Evolutionary conservation across 2,113 vertebrate genomes (phyloP).

Genomic region (Carassius carassius): DNA sequence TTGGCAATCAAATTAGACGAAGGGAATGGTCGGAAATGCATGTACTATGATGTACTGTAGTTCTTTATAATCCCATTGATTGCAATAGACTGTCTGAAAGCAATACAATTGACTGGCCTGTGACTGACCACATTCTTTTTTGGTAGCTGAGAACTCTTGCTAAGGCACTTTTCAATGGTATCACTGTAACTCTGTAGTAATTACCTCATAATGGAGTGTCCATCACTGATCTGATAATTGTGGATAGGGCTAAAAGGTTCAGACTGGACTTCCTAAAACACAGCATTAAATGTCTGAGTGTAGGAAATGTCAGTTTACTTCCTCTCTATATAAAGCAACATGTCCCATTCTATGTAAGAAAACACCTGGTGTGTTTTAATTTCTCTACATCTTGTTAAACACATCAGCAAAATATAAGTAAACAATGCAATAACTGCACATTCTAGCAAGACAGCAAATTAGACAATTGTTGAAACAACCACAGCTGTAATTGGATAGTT

Average conservation of each 20-base stretch:
- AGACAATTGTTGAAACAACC: neutral
- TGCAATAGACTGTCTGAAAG: constrained; percentile 39
- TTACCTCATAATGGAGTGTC: constrained; percentile 36
- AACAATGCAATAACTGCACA: neutral
- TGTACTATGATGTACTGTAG: constrained; percentile 44
- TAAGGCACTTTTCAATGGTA: constrained; percentile 34
- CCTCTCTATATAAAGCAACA: neutral
- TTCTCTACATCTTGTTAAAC: neutral
- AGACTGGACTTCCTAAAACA: neutral
- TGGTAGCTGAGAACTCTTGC: constrained; percentile 34
- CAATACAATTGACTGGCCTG: constrained; percentile 15
- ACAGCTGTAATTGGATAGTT: neutral
- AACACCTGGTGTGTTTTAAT: neutral
- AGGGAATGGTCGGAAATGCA: constrained; percentile 22
- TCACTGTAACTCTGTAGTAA: constrained; percentile 25
- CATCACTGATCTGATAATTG: constrained; percentile 34
- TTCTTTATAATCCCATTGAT: constrained; percentile 43
- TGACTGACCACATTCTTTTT: constrained; percentile 33
- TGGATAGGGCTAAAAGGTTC: neutral
- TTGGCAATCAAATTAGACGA: constrained; percentile 44
- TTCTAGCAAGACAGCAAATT: neutral
- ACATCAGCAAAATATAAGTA: neutral
- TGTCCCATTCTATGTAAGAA: neutral
- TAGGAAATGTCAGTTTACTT: neutral
- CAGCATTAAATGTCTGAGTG: constrained; percentile 15